Conservation (phyloP, 2,797 vertebrate species). For the Chelonia mydas region DNA sequence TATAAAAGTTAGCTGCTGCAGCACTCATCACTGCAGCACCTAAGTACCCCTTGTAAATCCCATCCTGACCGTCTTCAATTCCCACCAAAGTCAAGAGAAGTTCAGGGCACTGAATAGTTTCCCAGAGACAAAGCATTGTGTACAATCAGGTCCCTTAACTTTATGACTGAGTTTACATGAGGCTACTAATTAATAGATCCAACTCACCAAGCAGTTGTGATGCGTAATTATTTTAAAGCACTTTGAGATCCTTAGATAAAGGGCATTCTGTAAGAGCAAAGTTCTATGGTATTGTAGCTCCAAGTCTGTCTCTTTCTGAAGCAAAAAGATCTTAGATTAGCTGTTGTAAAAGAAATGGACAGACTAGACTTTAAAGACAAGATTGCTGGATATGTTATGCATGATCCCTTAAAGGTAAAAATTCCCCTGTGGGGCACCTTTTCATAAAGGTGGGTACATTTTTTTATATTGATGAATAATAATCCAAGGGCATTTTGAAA, state of each 20-base stretch:
- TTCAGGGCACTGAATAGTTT: neutral
- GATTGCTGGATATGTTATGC: neutral
- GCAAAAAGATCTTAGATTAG: slow-evolving; percentile 41
- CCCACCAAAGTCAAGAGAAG: neutral
- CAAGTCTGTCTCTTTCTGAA: neutral
- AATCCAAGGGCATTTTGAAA: neutral
- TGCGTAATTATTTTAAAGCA: neutral
- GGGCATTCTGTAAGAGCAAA: neutral
- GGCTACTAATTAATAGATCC: neutral
- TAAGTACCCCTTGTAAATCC: neutral
- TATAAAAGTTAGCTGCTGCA: too few species aligned
- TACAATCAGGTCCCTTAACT: neutral
- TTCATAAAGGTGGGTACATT: neutral
- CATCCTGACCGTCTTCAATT: neutral
- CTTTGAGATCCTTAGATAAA: neutral
- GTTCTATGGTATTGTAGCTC: neutral
- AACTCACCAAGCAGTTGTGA: neutral
- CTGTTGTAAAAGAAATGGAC: slow-evolving; percentile 17
- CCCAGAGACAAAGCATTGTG: neutral
- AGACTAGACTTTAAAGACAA: slow-evolving; percentile 17
- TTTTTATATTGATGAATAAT: neutral
- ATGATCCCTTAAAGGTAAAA: neutral
- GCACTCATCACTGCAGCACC: neutral
- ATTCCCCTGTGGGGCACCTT: slow-evolving; percentile 2
- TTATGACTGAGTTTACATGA: neutral